Percentiles rank a stretch among this genome's conserved stretches.
phyloP scores from a whole-genome alignment of 2,888 invertebrate species.

The Drosophila subsilvestris region DNA sequence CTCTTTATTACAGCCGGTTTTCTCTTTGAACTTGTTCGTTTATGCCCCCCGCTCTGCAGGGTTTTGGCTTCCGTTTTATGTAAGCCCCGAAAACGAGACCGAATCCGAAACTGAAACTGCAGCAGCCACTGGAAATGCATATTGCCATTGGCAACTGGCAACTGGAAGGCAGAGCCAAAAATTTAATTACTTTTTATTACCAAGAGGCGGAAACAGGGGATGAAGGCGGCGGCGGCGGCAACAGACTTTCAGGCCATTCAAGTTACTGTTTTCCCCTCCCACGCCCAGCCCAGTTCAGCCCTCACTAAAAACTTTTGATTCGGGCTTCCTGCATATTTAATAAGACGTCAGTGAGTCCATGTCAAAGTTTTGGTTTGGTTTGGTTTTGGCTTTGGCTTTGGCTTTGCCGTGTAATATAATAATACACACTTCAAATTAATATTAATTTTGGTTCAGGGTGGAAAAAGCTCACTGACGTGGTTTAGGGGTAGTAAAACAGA shows the following conservation, averaged over 20 bases:
- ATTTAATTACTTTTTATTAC: slow-evolving; percentile 77
- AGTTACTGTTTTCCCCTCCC: not conserved
- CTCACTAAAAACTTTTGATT: slow-evolving; percentile 44
- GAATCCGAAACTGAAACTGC: slow-evolving; percentile 16
- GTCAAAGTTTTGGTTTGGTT: slow-evolving; percentile 42
- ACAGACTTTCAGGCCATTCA: slow-evolving; percentile 27
- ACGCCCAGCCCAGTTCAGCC: not conserved
- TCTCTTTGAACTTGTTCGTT: slow-evolving; percentile 1
- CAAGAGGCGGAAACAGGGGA: slow-evolving; percentile 37
- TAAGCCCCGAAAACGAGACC: slow-evolving; percentile 22
- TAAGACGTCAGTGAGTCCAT: slow-evolving; percentile 54
- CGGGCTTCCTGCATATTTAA: slow-evolving; percentile 63
- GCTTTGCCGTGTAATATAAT: slow-evolving; percentile 52
- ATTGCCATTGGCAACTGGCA: slow-evolving; percentile 46
- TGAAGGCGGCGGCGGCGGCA: slow-evolving; percentile 22
- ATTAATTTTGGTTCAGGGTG: slow-evolving; percentile 57
- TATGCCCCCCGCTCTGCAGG: not conserved
- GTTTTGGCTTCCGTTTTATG: slow-evolving; percentile 19
- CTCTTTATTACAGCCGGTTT: not conserved
- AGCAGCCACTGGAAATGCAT: slow-evolving; percentile 44
- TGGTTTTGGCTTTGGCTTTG: slow-evolving; percentile 22
- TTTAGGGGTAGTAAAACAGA: not conserved
- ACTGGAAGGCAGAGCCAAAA: slow-evolving; percentile 57
- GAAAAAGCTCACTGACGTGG: not conserved
- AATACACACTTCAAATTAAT: slow-evolving; percentile 71